Base-by-base conservation (phyloP, 1,140 invertebrate genomes). In the Drosophila sturtevanti region DNA sequence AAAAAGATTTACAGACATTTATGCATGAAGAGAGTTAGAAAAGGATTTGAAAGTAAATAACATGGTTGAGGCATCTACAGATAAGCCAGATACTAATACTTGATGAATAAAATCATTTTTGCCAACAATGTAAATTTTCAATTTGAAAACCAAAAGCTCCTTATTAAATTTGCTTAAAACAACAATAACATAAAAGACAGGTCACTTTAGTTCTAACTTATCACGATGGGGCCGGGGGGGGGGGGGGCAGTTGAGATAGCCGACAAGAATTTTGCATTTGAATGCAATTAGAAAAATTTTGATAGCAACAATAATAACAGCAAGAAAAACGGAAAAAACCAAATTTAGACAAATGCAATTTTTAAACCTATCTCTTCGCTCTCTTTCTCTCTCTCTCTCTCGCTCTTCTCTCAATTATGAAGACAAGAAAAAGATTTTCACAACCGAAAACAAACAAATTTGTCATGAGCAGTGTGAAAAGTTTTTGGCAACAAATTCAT, bases 401-500 rank as follows among this genome's bases (percentile, higher is more conserved):
- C 11, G 10, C 38, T 27, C 24, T n/a, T 31, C 35, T 52, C 62
- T 55, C 64, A 62, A 68, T 48, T 72, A 44, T 41, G 58, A 41
- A 14, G 7, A 68, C 34, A 74, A 48, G 7, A 31, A 31, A 65
- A 52, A 65, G 55, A 74, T 73, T 68, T 34, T 18, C 38, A 41
- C 27, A 51, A 38, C 31, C 16, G 51, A 54, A 22, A 63, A 65
- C 34, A 76, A 63, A 75, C 66, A 70, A 82, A 68, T 79, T 81
- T 77, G 54, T n/a, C 81, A 60, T 68, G 63, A 64, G 63, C 75
- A 70, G 72, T 70, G 62, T 31, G 27, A 31, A 48, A 72, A 87
- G 89, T 60, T 78, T 87, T 78, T 63, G 41, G 21, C 37, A 34
- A 68, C 64, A 72, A 77, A 72, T 78, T 74, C 35, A 68, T 71